phyloP scores from a whole-genome alignment of 2,113 vertebrate species.

The Leptocoma aspasia region DNA sequence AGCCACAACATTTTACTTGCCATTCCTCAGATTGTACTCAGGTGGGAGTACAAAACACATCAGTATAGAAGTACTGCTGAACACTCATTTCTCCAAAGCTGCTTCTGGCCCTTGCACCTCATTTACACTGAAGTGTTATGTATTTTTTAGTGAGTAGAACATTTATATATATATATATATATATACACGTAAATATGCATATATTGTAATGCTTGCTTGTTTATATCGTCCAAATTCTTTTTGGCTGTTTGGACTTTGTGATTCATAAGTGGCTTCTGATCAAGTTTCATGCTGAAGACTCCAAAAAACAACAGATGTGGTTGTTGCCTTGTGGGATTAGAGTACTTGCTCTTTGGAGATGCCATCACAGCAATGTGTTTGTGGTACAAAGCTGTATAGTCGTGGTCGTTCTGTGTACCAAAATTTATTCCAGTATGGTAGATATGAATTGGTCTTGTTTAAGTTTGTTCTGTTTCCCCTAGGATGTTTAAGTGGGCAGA shows the following conservation, averaged over 20 bases:
- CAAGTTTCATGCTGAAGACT: background rate
- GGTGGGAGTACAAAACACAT: background rate
- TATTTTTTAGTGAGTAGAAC: background rate
- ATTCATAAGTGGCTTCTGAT: background rate
- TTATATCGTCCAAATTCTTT: background rate
- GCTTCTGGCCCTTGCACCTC: background rate
- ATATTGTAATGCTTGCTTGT: background rate
- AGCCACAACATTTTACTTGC: background rate
- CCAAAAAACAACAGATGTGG: background rate
- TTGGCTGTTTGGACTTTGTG: background rate
- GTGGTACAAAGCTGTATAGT: background rate
- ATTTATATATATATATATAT: too few species aligned
- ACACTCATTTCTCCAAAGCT: background rate
- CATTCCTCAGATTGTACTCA: background rate
- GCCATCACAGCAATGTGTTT: background rate
- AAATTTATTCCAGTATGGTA: background rate
- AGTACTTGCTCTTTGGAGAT: background rate
- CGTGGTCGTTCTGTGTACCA: background rate
- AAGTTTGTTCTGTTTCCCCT: background rate
- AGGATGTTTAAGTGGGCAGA: background rate
- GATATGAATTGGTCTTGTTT: background rate
- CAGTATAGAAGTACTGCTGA: background rate
- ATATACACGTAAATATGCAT: fast-evolving
- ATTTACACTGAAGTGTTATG: background rate
- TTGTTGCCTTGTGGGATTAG: background rate